Evolutionary conservation across 2,888 invertebrate species (phyloP).

Genomic region (Pollenia angustigena): DNA sequence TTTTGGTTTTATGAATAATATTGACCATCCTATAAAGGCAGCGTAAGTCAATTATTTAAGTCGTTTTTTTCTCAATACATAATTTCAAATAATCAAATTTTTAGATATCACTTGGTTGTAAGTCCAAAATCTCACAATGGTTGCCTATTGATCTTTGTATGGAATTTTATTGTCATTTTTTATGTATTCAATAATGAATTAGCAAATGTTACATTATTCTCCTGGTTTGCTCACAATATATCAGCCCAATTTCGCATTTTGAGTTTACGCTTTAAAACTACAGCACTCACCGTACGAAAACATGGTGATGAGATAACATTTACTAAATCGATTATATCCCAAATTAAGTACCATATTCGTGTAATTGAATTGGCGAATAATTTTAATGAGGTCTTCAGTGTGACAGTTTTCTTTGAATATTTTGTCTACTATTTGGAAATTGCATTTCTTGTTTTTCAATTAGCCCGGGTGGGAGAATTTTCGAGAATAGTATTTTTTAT

Average conservation of each 20-base stretch:
- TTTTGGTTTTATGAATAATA: constrained; percentile 35
- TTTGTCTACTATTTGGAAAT: constrained; percentile 66
- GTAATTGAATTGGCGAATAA: constrained; percentile 54
- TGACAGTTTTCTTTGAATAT: constrained; percentile 69
- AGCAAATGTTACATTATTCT: constrained; percentile 66
- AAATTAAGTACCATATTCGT: constrained; percentile 63
- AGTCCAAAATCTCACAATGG: constrained; percentile 20
- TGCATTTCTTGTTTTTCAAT: constrained; percentile 67
- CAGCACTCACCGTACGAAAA: background rate
- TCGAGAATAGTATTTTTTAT: constrained; percentile 52
- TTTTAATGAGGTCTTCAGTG: constrained; percentile 61
- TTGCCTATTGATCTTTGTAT: constrained; percentile 57
- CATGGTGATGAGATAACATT: constrained; percentile 7
- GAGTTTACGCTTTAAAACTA: constrained; percentile 48
- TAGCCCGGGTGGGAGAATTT: constrained; percentile 51
- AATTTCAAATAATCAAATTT: constrained; percentile 41
- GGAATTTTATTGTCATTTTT: constrained; percentile 46
- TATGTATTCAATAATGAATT: constrained; percentile 41
- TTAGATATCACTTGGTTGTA: constrained; percentile 50
- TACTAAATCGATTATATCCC: constrained; percentile 11
- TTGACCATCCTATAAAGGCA: constrained; percentile 48
- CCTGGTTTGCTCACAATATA: constrained; percentile 71
- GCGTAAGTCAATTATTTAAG: constrained; percentile 44
- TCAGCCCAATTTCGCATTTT: constrained; percentile 71
- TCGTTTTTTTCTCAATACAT: constrained; percentile 23